A percentile compares a stretch with the other conserved stretches of the same genome.
Evolutionary conservation across 1,140 invertebrate genomes (phyloP).

Genomic region (Holcopasites calliopsidis): DNA sequence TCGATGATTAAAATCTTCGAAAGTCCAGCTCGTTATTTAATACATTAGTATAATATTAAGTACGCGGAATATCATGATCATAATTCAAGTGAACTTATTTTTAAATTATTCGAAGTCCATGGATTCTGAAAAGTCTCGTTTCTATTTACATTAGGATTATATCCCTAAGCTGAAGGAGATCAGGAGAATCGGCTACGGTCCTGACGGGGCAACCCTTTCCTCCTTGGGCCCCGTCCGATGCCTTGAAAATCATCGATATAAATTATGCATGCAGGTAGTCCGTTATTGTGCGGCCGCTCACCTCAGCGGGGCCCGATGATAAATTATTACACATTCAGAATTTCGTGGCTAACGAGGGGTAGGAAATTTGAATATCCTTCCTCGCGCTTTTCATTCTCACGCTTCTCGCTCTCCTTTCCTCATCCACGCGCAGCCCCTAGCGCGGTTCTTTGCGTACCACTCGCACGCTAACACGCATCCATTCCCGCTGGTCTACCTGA

Average conservation of each 20-base stretch:
- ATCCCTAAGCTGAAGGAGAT: no score
- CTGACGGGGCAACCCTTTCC: slow-evolving; percentile 57
- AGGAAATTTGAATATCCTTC: slow-evolving; percentile 78
- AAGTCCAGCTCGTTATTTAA: no score
- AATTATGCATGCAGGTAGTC: slow-evolving; percentile 75
- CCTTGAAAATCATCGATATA: slow-evolving; percentile 65
- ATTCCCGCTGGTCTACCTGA: slow-evolving; percentile 68
- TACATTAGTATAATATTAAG: no score
- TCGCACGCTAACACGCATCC: slow-evolving; percentile 37
- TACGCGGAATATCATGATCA: no score
- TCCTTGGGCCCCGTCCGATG: slow-evolving; percentile 54
- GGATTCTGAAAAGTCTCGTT: no score
- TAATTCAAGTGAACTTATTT: no score
- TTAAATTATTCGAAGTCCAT: no score
- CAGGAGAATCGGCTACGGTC: slow-evolving; percentile 37
- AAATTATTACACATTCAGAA: slow-evolving; percentile 77
- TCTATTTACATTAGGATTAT: no score
- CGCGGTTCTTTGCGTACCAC: slow-evolving; percentile 36
- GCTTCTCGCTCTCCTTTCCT: slow-evolving; percentile 52
- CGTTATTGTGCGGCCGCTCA: slow-evolving; percentile 66
- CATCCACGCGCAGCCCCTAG: slow-evolving; percentile 30
- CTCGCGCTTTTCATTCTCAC: slow-evolving; percentile 75
- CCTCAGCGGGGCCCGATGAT: slow-evolving; percentile 75
- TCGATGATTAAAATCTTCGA: no score
- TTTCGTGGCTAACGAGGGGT: slow-evolving; percentile 75